Conservation (phyloP, 2,113 vertebrate species). For the Hypanus sabinus region DNA sequence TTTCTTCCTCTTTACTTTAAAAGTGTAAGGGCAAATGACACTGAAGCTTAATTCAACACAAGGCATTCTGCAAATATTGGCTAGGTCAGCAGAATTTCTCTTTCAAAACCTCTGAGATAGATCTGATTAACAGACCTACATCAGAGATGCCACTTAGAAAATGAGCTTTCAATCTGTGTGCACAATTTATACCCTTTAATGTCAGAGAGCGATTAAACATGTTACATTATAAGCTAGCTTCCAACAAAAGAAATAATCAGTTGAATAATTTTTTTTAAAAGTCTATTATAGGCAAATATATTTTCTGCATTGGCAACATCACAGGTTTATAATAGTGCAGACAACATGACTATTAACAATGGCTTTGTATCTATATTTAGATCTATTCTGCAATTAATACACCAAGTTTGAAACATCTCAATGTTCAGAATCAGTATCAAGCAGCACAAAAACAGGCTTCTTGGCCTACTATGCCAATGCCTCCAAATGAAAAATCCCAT, state of each 20-base stretch:
- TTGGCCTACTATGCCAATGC: too few species aligned
- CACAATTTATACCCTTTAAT: not conserved
- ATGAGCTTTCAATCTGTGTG: not conserved
- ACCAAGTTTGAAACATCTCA: not conserved
- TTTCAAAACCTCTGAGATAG: not conserved
- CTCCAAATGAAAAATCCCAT: too few species aligned
- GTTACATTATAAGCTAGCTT: not conserved
- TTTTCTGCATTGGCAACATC: too few species aligned
- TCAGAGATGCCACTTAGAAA: not conserved
- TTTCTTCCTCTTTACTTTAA: not conserved
- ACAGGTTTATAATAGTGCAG: not conserved
- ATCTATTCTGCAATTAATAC: not conserved
- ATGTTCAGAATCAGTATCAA: too few species aligned
- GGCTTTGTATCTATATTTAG: not conserved
- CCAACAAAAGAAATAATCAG: not conserved
- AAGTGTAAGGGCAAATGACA: not conserved
- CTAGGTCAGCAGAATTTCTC: too few species aligned
- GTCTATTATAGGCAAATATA: not conserved
- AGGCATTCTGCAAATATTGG: not conserved
- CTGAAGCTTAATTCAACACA: not conserved
- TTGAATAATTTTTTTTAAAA: too few species aligned
- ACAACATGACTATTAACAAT: not conserved
- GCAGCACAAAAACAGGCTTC: too few species aligned
- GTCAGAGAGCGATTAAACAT: too few species aligned
- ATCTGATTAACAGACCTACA: not conserved